Base-by-base conservation (phyloP, 1,140 invertebrate species). In the Pinna nobilis region DNA sequence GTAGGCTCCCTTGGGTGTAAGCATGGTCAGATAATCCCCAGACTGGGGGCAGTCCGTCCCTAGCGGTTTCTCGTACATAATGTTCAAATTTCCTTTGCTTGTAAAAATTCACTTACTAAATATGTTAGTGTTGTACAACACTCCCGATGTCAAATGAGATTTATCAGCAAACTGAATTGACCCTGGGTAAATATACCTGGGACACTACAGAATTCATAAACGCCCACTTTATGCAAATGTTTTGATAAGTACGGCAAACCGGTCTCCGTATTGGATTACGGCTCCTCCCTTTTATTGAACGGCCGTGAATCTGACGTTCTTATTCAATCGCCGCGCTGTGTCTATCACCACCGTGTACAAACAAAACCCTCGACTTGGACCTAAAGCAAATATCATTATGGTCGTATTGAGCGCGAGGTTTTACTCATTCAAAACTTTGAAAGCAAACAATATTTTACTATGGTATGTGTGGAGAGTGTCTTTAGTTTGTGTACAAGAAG, bases 11-110 rank as follows among this genome's bases (percentile, higher is more conserved):
- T 80, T 80, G 9, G 72, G 61, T 6, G 79, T 76, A 23, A 81
- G 64, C 79, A 81, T 81, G 23, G 79, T 78, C 32, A 81, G 49
- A 59, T 81, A 81, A 63, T 81, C 79, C 49, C 79, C 79, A 13
- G 79, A 66, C 66, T 77, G 79, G 23, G 79, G 79, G 33, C 76
- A 81, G 35, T 78, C 79, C 55, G 71, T 61, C 18, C 74, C 74
- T 15, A 73, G 55, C n/a, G 77, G 33, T 70, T 81, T 81, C 49
- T 81, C 79, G 61, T 81, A 81, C 79, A 81, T 81, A 18, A 35
- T 49, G 41, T n/a, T n/a, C n/a, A n/a, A n/a, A n/a, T n/a, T n/a
- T n/a, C n/a, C 30, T 37, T 28, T 25, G 25, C 32, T 37, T 25
- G 23, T 39, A 11, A 23, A 39, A 39, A 61, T 39, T 49, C 51